Conservation (phyloP, 2,113 vertebrate species). For the Chloebia gouldiae region DNA sequence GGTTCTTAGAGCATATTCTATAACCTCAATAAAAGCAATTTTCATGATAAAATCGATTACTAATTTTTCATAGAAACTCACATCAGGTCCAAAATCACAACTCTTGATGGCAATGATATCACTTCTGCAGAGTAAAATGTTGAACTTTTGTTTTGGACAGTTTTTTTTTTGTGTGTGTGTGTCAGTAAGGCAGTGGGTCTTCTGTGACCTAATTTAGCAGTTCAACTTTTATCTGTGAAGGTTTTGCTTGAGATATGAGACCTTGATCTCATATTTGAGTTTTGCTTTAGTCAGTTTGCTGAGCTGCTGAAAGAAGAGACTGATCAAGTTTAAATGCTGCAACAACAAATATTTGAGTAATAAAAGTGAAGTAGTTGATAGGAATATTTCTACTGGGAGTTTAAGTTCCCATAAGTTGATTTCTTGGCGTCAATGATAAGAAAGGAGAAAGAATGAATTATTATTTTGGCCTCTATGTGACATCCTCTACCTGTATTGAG, state of each 20-base stretch:
- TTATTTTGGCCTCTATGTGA: neutral
- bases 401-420: neutral
- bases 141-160: neutral
- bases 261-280: slow-evolving; percentile 3
- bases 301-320: neutral
- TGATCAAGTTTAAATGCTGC: neutral
- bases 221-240: neutral
- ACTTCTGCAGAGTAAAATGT: neutral
- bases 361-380: neutral
- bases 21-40: neutral
- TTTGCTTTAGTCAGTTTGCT: neutral
- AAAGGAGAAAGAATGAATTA: neutral
- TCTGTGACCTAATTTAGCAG: neutral
- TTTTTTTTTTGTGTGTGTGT: neutral
- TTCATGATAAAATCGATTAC: neutral
- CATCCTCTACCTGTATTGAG: neutral
- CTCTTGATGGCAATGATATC: neutral
- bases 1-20: neutral
- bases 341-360: neutral
- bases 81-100: neutral
- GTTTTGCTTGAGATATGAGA: neutral
- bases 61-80: neutral
- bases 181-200: neutral
- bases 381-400: neutral
- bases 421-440: neutral